Percentiles rank a stretch among this genome's conserved stretches.
Evolutionary conservation across 2,113 vertebrate genomes (phyloP).

Genomic region (Pedionomus torquatus): DNA sequence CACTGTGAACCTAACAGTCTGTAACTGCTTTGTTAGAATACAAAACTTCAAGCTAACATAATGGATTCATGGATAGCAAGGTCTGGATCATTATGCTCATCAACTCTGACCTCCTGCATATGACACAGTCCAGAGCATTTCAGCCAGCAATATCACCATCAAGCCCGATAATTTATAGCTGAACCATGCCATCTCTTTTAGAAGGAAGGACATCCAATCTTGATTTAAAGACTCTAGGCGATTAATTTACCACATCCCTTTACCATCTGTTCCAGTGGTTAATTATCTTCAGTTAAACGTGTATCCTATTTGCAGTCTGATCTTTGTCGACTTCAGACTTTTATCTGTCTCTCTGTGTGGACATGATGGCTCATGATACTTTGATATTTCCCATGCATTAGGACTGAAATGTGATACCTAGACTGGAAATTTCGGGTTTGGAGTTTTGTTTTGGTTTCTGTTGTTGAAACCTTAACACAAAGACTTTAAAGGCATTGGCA

Average conservation of each 20-base stretch:
- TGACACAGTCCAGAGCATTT: constrained; percentile 44
- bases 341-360: constrained; percentile 4
- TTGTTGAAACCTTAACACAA: constrained; percentile 54
- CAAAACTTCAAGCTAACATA: background rate
- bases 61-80: constrained; percentile 1
- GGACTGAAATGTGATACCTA: constrained; percentile 8
- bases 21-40: constrained; percentile 20
- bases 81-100: constrained; percentile 33
- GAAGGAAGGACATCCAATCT: constrained; percentile 36
- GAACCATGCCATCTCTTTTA: constrained; percentile 16
- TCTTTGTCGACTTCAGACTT: constrained; percentile 45
- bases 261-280: constrained; percentile 63
- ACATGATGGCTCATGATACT: background rate
- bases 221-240: constrained; percentile 53
- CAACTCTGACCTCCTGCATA: constrained; percentile 23
- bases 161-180: constrained; percentile 46
- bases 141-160: constrained; percentile 13
- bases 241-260: constrained; percentile 64
- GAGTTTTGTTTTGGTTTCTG: constrained; percentile 51
- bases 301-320: constrained; percentile 49
- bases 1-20: background rate
- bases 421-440: constrained; percentile 29
- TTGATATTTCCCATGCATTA: constrained; percentile 19
- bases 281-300: constrained; percentile 51
- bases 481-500: constrained; percentile 68